These are phyloP conservation scores for Acromyrmex charruanus DNA, from an alignment of 1,140 invertebrate species.

Conservation along the genomic window DNA sequence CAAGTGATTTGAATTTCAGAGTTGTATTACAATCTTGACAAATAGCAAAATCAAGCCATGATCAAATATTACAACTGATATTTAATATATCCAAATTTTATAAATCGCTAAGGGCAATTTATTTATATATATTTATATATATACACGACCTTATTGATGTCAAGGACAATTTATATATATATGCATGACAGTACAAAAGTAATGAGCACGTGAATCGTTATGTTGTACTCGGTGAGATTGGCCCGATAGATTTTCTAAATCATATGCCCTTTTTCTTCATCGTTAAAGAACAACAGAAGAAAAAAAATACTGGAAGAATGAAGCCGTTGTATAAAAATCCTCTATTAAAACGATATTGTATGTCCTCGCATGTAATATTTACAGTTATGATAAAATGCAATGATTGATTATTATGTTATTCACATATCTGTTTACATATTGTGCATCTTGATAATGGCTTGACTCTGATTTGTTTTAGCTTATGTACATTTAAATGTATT, in stretches of 20 bases:
- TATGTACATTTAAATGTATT: conserved; percentile 86
- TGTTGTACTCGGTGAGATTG: conserved; percentile 58
- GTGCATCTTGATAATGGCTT: conserved; percentile 84
- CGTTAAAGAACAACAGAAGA: conserved; percentile 69
- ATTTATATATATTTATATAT: conserved; percentile 28
- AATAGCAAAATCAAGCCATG: conserved; percentile 84
- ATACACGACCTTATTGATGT: conserved; percentile 59
- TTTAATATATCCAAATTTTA: conserved; percentile 71
- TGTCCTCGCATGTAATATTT: conserved; percentile 79
- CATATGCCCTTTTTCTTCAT: conserved; percentile 59
- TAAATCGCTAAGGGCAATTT: conserved; percentile 48
- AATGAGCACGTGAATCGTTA: conserved; percentile 65
- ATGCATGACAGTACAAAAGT: conserved; percentile 70
- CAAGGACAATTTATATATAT: conserved; percentile 70
- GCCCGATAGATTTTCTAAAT: conserved; percentile 59
- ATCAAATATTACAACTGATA: conserved; percentile 77
- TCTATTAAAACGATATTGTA: conserved; percentile 81
- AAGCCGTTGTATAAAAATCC: conserved; percentile 83
- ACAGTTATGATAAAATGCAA: conserved; percentile 82
- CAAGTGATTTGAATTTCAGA: conserved; percentile 84
- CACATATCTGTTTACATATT: conserved; percentile 77
- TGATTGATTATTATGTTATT: conserved; percentile 78
- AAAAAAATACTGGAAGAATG: conserved; percentile 78
- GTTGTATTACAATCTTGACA: conserved; percentile 84
- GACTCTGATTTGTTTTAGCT: conserved; percentile 82